A percentile compares a stretch with the other conserved stretches of the same genome.
Evolutionary conservation across 2,888 invertebrate genomes (phyloP).

Genomic region (Noctua fimbriata): DNA sequence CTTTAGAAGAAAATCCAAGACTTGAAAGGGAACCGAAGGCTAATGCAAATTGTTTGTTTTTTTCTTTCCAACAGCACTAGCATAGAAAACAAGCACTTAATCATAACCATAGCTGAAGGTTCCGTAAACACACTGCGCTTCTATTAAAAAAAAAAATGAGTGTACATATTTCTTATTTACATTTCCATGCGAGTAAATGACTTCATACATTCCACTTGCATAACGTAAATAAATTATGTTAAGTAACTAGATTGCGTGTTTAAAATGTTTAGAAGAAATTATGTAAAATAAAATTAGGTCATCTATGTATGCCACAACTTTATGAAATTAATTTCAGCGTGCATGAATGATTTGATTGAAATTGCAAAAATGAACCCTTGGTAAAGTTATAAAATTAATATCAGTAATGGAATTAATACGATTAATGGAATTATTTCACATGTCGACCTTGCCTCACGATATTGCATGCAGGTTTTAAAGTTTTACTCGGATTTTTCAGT

Average conservation of each 20-base stretch:
- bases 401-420: not conserved
- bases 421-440: slow-evolving; percentile 25
- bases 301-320: not conserved
- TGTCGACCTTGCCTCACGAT: slow-evolving; percentile 13
- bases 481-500: not conserved
- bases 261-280: slow-evolving; percentile 19
- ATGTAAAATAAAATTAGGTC: slow-evolving; percentile 29
- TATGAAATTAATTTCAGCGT: slow-evolving; percentile 12
- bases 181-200: slow-evolving; percentile 21
- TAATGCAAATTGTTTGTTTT: slow-evolving; percentile 24
- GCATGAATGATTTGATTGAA: slow-evolving; percentile 1
- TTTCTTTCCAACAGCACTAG: not conserved
- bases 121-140: slow-evolving; percentile 30
- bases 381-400: slow-evolving; percentile 25
- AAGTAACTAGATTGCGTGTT: slow-evolving; percentile 46
- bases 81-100: not conserved
- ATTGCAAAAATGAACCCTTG: slow-evolving; percentile 4
- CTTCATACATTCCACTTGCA: slow-evolving; percentile 24
- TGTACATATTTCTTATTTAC: slow-evolving; percentile 3
- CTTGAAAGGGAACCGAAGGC: not conserved
- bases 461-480: not conserved
- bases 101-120: slow-evolving; percentile 1
- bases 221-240: slow-evolving; percentile 29
- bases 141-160: slow-evolving; percentile 44
- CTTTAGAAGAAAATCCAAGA: not conserved